A percentile compares a stretch with the other conserved stretches of the same genome.
Conservation (phyloP, 2,113 vertebrate genomes). For the Solenodon paradoxus region DNA sequence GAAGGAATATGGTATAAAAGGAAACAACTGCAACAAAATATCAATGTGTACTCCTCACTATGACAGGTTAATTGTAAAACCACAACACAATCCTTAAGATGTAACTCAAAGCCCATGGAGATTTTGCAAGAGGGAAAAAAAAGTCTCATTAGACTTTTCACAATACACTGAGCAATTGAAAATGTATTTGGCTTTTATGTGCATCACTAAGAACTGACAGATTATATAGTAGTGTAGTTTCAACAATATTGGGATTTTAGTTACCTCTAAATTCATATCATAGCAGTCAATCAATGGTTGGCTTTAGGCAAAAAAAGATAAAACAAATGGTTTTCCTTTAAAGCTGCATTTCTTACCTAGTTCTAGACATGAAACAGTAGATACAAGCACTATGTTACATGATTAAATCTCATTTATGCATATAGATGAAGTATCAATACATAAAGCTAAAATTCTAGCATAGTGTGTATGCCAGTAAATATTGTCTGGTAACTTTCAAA, state of each 20-base stretch:
- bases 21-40: neutral
- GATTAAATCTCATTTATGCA: slow-evolving; percentile 50
- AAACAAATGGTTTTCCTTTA: slow-evolving; percentile 69
- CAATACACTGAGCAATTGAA: slow-evolving; percentile 55
- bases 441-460: slow-evolving; percentile 50
- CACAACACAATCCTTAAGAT: slow-evolving; percentile 46
- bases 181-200: slow-evolving; percentile 48
- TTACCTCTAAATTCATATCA: slow-evolving; percentile 62
- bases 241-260: slow-evolving; percentile 35
- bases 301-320: slow-evolving; percentile 59
- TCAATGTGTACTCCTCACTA: neutral
- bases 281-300: slow-evolving; percentile 50
- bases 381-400: slow-evolving; percentile 24
- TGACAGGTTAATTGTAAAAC: slow-evolving; percentile 70
- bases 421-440: slow-evolving; percentile 20
- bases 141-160: slow-evolving; percentile 16
- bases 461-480: neutral
- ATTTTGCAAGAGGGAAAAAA: neutral
- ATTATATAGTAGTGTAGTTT: neutral
- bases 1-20: neutral
- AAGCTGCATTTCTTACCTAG: neutral
- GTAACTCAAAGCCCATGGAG: neutral
- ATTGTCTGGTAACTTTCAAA: neutral
- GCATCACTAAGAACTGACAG: slow-evolving; percentile 24
- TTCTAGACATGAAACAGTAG: slow-evolving; percentile 8